Evolutionary conservation across 2,113 vertebrate species (phyloP), one percentile per base, ranked within the genome.

Genomic region (Hystrix cristata): DNA sequence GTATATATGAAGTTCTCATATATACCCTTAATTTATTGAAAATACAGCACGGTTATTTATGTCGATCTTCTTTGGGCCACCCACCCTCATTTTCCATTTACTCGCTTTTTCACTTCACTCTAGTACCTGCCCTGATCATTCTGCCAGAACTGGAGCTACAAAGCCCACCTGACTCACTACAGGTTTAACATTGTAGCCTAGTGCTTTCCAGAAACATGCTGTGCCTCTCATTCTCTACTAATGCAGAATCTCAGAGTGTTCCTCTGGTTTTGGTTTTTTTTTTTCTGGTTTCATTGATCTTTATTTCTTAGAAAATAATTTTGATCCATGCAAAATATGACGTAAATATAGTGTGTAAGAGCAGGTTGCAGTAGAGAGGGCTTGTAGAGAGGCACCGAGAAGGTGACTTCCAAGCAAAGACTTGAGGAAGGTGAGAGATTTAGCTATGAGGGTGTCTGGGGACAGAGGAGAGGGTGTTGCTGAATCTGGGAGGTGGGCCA

Each of bases 221-320:
- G 3, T 74, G 16, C 53, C 27, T 95, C 80, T n/a, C 31, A 48
- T 60, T 76, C 67, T 64, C 2, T 19, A n/a, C 27, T 87, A 71
- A 93, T 57, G 51, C 4, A 4, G 34, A 87, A 43, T 87, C 60
- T 18, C 16, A 34, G 79, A 88, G n/a, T 57, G 11, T 91, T 83
- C n/a, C 46, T 78, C 25, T 78, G 12, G 9, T 31, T n/a, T 55
- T 34, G 86, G 86, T 84, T 91, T 43, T 18, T 60, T 43, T 72
- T 48, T 71, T n/a, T 15, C n/a, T 82, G 4, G 4, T 78, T 85
- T 90, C 14, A 38, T 53, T 74, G 23, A 64, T 43, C 3, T 90
- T 92, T 31, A 34, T 92, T 82, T 71, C 59, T 92, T 84, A 62
- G 83, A 93, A 96, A 48, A 8, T 34, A 69, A 67, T 59, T 88